A percentile compares a stretch with the other conserved stretches of the same genome.
Evolutionary conservation across 2,888 invertebrate genomes (phyloP).

Genomic region (Andrena praecox): DNA sequence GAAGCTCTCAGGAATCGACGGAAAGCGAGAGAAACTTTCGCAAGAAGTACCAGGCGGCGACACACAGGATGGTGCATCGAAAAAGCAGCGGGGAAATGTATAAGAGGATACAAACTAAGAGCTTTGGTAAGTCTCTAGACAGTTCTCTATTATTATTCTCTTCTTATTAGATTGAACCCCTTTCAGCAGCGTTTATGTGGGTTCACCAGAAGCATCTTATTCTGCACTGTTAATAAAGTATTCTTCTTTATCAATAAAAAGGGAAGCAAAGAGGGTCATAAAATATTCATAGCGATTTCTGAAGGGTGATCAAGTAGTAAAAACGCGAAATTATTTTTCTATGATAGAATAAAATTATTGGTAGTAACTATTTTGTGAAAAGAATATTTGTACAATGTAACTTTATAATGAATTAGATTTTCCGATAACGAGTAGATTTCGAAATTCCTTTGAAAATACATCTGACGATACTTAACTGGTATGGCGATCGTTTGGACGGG

Average conservation of each 20-base stretch:
- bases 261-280: too few species aligned
- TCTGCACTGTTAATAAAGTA: not conserved
- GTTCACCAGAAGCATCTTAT: too few species aligned
- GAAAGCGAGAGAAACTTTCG: slow-evolving; percentile 95
- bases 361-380: too few species aligned
- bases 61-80: slow-evolving; percentile 95
- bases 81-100: slow-evolving; percentile 96
- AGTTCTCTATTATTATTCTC: not conserved
- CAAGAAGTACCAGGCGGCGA: slow-evolving; percentile 93
- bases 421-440: not conserved
- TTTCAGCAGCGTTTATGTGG: not conserved
- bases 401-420: too few species aligned
- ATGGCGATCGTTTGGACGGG: slow-evolving; percentile 12
- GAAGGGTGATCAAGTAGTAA: too few species aligned
- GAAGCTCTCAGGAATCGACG: slow-evolving; percentile 87
- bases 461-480: slow-evolving; percentile 1
- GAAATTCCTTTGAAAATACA: slow-evolving; percentile 8
- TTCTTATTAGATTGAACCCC: not conserved
- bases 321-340: too few species aligned
- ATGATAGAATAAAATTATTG: too few species aligned
- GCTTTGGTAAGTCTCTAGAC: slow-evolving; percentile 90
- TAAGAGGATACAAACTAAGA: slow-evolving; percentile 92
- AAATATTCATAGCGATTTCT: too few species aligned
- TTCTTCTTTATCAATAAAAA: not conserved
- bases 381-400: too few species aligned